Percentiles rank a stretch among this genome's conserved stretches.
phyloP scores from a whole-genome alignment of 2,797 vertebrate genomes.

The Chaenodraco wilsoni region DNA sequence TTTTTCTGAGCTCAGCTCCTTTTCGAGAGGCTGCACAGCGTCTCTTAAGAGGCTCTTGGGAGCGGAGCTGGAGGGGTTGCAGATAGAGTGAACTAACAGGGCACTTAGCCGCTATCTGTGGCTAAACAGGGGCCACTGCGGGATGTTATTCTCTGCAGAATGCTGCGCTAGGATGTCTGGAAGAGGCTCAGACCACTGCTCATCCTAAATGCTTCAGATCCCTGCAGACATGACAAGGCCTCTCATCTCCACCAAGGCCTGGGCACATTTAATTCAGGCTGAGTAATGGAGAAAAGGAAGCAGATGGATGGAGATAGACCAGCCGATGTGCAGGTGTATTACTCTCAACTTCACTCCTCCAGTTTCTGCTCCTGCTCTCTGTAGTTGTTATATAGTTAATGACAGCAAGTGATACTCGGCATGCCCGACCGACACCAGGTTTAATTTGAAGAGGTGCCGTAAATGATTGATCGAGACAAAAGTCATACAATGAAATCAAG shows the following conservation, averaged over 20 bases:
- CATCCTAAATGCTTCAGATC: constrained; percentile 64
- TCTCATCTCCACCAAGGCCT: constrained; percentile 27
- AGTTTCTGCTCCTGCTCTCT: constrained; percentile 38
- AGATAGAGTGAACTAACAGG: constrained; percentile 73
- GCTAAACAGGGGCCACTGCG: constrained; percentile 55
- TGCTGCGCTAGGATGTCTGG: constrained; percentile 55
- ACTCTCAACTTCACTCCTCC: constrained; percentile 35
- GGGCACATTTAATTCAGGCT: constrained; percentile 15
- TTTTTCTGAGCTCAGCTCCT: constrained; percentile 70
- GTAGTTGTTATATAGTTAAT: constrained; percentile 44
- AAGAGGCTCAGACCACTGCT: constrained; percentile 53
- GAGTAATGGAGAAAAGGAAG: constrained; percentile 52
- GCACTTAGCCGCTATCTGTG: constrained; percentile 69
- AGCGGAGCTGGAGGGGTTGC: constrained; percentile 53
- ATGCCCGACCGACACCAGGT: constrained; percentile 14
- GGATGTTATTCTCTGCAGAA: constrained; percentile 57
- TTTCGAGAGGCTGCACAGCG: constrained; percentile 39
- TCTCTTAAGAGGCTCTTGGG: constrained; percentile 70
- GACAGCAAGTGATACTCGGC: constrained; percentile 25
- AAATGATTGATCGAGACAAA: constrained; percentile 58
- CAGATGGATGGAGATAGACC: constrained; percentile 8
- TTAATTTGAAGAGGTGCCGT: constrained; percentile 38
- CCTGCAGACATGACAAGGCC: constrained; percentile 48
- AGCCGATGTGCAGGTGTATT: constrained; percentile 11
- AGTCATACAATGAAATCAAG: constrained; percentile 34